These are phyloP conservation scores for Protaetia brevitarsis DNA, from an alignment of 1,140 invertebrate species.

Conservation along the genomic window DNA sequence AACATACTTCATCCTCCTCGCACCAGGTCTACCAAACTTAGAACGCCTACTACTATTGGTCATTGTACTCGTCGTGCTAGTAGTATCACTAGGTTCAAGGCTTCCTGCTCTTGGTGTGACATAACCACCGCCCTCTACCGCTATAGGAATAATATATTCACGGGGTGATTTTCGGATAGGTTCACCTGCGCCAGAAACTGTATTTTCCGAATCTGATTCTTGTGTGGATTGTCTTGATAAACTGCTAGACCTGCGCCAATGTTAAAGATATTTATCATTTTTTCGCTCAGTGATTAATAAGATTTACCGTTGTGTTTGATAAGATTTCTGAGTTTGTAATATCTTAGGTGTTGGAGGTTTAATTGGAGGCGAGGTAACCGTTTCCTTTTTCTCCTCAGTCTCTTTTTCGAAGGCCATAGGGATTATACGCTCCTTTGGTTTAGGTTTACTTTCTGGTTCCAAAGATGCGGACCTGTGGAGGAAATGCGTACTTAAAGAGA, in stretches of 20 bases:
- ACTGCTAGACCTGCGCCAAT: slow-evolving; percentile 38
- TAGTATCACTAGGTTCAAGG: slow-evolving; percentile 66
- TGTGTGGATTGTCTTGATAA: slow-evolving; percentile 66
- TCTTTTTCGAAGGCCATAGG: slow-evolving; percentile 52
- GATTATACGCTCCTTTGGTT: slow-evolving; percentile 57
- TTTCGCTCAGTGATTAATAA: background rate
- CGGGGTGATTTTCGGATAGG: slow-evolving; percentile 82
- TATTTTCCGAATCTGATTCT: slow-evolving; percentile 65
- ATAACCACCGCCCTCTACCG: slow-evolving; percentile 82
- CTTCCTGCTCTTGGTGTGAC: slow-evolving; percentile 75
- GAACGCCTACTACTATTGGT: slow-evolving; percentile 42
- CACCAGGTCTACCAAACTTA: slow-evolving; percentile 48
- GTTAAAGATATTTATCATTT: background rate
- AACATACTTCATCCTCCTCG: slow-evolving; percentile 53
- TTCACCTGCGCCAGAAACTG: slow-evolving; percentile 54
- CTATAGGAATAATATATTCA: slow-evolving; percentile 89
- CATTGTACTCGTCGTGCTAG: slow-evolving; percentile 50
- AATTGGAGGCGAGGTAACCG: slow-evolving; percentile 44
- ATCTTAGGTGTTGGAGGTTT: slow-evolving; percentile 52
- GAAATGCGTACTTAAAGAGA: slow-evolving; percentile 18
- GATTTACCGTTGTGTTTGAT: slow-evolving; percentile 41
- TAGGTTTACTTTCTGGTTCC: slow-evolving; percentile 45
- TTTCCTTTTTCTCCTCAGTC: slow-evolving; percentile 32
- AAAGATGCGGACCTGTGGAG: slow-evolving; percentile 48
- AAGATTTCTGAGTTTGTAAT: slow-evolving; percentile 43